These are phyloP conservation scores for Nymphalis polychloros DNA, from an alignment of 2,888 invertebrate species.

Conservation along the genomic window DNA sequence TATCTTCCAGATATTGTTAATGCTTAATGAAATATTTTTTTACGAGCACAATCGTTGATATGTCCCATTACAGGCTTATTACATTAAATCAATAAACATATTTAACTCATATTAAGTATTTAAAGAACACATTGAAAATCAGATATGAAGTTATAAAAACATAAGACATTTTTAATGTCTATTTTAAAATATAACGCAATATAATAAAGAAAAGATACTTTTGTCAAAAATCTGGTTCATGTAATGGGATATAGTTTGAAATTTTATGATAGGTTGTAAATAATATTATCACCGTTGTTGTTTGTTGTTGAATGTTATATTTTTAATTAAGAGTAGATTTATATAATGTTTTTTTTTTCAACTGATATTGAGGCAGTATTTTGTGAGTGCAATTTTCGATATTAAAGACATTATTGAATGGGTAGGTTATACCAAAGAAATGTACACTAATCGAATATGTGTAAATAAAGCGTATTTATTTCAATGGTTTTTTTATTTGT, in stretches of 20 bases:
- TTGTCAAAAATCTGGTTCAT: neutral
- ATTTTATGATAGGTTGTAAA: slow-evolving; percentile 53
- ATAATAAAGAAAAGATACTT: no score
- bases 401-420: slow-evolving; percentile 54
- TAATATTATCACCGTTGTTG: slow-evolving; percentile 45
- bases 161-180: no score
- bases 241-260: slow-evolving; percentile 35
- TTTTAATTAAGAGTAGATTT: slow-evolving; percentile 35
- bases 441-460: slow-evolving; percentile 67
- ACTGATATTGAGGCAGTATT: slow-evolving; percentile 59
- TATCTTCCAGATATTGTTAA: slow-evolving; percentile 1
- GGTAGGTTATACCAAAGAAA: slow-evolving; percentile 77
- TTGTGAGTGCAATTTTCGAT: slow-evolving; percentile 71
- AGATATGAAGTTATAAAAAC: no score
- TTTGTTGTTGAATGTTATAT: slow-evolving; percentile 38
- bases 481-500: slow-evolving; percentile 45
- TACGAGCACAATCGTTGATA: slow-evolving; percentile 38
- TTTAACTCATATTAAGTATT: no score
- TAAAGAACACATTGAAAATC: no score
- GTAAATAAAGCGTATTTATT: slow-evolving; percentile 72
- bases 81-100: no score
- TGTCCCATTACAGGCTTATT: neutral
- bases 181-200: no score
- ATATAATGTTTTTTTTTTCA: slow-evolving; percentile 30
- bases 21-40: slow-evolving; percentile 6